Conservation (phyloP, 2,888 invertebrate species). For the Thera britannica region DNA sequence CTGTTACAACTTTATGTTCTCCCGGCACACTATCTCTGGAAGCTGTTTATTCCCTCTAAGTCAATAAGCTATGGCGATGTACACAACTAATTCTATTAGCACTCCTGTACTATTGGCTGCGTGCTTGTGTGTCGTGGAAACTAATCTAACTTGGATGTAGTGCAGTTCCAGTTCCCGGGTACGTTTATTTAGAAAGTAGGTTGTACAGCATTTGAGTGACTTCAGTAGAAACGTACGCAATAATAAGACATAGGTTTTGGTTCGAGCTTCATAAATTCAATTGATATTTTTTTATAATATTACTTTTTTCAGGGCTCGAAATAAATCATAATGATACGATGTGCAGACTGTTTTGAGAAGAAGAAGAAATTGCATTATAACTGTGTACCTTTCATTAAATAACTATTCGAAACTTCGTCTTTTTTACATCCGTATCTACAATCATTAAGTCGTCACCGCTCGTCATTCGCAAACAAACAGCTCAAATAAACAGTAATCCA, state of each 20-base stretch:
- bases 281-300: no score
- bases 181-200: background rate
- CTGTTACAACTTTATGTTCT: background rate
- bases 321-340: no score
- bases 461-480: background rate
- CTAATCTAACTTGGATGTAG: conserved; percentile 22
- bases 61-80: conserved; percentile 16
- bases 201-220: background rate
- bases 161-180: conserved; percentile 7
- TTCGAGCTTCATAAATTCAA: no score
- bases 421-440: no score
- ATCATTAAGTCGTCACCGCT: background rate
- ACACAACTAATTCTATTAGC: conserved; percentile 24
- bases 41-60: conserved; percentile 17
- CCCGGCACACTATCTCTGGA: conserved; percentile 8
- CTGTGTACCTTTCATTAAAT: no score
- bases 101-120: conserved; percentile 16
- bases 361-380: no score
- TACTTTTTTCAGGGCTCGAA: no score
- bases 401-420: no score
- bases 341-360: no score
- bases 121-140: conserved; percentile 10
- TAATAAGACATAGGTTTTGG: no score
- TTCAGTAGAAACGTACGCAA: background rate
- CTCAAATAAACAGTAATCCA: conserved; percentile 3